phyloP scores from a whole-genome alignment of 2,797 vertebrate genomes.

The Chaenodraco wilsoni region DNA sequence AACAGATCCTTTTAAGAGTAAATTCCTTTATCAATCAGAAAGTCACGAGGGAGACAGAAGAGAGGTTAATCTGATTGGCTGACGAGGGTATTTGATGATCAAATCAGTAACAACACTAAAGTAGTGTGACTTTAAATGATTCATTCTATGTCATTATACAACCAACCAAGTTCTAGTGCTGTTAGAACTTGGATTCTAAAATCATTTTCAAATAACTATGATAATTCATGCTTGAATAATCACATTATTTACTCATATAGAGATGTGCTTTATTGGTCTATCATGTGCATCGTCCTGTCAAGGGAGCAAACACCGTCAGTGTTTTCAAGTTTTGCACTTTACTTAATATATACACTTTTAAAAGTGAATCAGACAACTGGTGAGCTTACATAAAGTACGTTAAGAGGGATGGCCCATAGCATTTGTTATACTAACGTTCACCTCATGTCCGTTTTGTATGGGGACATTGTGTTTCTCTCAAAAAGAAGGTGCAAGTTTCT shows the following conservation, averaged over 20 bases:
- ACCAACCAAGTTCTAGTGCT: not conserved
- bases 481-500: not conserved
- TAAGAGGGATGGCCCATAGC: not conserved
- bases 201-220: not conserved
- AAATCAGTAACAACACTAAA: slow-evolving; percentile 41
- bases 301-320: not conserved
- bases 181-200: not conserved
- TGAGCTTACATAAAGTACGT: not conserved
- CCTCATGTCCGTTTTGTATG: not conserved
- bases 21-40: slow-evolving; percentile 46
- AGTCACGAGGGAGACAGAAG: slow-evolving; percentile 45
- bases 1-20: slow-evolving; percentile 58
- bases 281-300: not conserved
- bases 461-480: not conserved
- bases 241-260: not conserved
- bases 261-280: not conserved
- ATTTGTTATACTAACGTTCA: not conserved
- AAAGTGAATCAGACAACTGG: not conserved
- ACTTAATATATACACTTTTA: not conserved
- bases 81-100: slow-evolving; percentile 44
- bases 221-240: not conserved
- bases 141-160: slow-evolving; percentile 1
- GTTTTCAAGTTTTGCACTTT: not conserved
- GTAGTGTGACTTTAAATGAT: not conserved
- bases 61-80: slow-evolving; percentile 45